Percentiles rank a stretch among this genome's conserved stretches.
Conservation (phyloP, 2,888 invertebrate genomes). For the Rotaria sp. region DNA sequence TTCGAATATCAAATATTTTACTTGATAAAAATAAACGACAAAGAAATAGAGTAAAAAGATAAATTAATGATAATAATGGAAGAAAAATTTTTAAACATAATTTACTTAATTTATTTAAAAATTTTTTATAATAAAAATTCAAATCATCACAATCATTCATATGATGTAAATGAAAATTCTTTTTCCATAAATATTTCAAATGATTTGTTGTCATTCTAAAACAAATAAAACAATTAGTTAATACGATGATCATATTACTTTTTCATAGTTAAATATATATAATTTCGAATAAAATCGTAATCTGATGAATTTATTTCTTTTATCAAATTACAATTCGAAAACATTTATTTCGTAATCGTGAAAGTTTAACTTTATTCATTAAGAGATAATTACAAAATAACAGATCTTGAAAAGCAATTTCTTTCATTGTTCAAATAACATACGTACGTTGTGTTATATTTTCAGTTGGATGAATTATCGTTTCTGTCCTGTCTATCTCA, state of each 20-base stretch:
- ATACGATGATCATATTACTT: too few species aligned
- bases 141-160: conserved; percentile 23
- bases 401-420: not conserved
- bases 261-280: too few species aligned
- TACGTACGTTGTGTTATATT: not conserved
- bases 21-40: not conserved
- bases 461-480: not conserved
- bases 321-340: too few species aligned
- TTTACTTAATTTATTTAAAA: conserved; percentile 17
- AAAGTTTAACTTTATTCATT: too few species aligned
- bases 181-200: not conserved
- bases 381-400: not conserved
- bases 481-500: not conserved
- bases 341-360: too few species aligned
- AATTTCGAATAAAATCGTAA: too few species aligned
- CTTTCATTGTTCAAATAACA: not conserved
- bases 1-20: not conserved
- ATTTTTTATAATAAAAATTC: conserved; percentile 18
- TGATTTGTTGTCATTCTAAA: not conserved
- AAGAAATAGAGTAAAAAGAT: not conserved
- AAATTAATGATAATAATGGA: not conserved
- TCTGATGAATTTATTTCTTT: too few species aligned
- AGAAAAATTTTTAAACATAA: conserved; percentile 17
- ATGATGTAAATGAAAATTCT: not conserved
- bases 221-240: not conserved